Conservation (phyloP, 2,888 invertebrate species). For the Listrodromus nycthemerus region DNA sequence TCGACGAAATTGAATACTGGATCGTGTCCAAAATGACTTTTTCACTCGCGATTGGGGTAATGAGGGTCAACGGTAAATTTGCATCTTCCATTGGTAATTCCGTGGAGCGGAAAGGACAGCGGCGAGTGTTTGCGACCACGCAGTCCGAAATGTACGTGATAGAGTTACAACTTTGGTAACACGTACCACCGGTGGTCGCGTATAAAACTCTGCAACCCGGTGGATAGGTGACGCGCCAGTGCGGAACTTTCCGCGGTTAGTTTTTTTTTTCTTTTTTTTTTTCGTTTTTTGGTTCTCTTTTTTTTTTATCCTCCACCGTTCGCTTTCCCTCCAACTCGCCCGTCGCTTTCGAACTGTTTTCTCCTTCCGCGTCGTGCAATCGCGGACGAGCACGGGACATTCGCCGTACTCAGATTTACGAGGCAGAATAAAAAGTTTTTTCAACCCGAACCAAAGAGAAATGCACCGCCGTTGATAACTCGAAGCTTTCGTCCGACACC, state of each 20-base stretch:
- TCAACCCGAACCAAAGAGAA: neutral
- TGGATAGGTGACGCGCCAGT: conserved; percentile 2
- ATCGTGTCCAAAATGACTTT: neutral
- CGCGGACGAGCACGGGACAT: neutral
- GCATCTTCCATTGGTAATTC: neutral
- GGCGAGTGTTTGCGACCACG: neutral
- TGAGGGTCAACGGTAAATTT: neutral
- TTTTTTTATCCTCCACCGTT: neutral
- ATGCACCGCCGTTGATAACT: neutral
- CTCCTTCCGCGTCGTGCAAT: neutral
- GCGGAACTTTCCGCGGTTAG: neutral
- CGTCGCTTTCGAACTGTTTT: neutral
- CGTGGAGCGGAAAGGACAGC: neutral
- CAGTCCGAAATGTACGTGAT: conserved; percentile 33
- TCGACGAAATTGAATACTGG: neutral
- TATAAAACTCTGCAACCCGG: conserved; percentile 24
- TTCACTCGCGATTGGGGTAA: neutral
- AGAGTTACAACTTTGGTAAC: conserved; percentile 37
- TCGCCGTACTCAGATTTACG: conserved; percentile 9
- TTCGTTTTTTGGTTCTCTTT: neutral
- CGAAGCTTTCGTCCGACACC: neutral
- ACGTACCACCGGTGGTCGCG: conserved; percentile 11
- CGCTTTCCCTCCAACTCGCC: neutral
- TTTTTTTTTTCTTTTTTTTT: neutral
- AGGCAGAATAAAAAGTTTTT: conserved; percentile 17